These are phyloP conservation scores for Hoplodrina blanda DNA, from an alignment of 2,888 invertebrate genomes.

Conservation along the genomic window DNA sequence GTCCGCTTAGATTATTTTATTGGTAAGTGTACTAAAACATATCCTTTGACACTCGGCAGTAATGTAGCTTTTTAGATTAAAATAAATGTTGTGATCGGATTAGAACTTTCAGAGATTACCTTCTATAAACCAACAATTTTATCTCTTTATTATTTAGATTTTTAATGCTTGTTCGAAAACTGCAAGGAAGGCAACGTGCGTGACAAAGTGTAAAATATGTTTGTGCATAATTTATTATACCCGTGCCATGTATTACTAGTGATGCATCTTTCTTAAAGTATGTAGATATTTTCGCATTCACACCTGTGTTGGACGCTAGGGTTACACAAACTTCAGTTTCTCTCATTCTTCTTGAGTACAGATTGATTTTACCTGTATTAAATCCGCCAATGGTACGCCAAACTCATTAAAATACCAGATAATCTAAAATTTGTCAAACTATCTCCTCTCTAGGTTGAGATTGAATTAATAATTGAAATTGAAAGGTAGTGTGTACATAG, in stretches of 20 bases:
- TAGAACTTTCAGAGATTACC: too few species aligned
- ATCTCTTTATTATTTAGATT: too few species aligned
- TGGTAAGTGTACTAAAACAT: too few species aligned
- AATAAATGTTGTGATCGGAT: too few species aligned
- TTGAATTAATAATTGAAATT: constrained; percentile 6
- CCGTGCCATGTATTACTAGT: not conserved
- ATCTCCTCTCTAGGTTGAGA: not conserved
- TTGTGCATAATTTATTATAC: not conserved
- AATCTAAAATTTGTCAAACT: constrained; percentile 3
- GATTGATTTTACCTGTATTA: constrained; percentile 12
- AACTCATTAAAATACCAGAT: constrained; percentile 8
- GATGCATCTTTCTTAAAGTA: too few species aligned
- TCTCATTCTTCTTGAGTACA: not conserved
- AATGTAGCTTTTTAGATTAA: too few species aligned
- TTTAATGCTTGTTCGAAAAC: not conserved
- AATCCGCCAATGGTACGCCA: not conserved
- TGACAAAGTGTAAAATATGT: not conserved
- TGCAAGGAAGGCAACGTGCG: not conserved
- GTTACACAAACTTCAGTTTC: not conserved
- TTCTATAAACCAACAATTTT: too few species aligned
- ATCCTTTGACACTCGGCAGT: too few species aligned
- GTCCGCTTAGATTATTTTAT: too few species aligned
- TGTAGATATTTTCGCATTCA: not conserved
- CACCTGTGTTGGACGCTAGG: not conserved
- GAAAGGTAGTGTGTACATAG: not conserved